Evolutionary conservation across 2,888 invertebrate genomes (phyloP), one percentile per base, ranked within the genome.

Genomic region (Macrosoma leucophasiata): DNA sequence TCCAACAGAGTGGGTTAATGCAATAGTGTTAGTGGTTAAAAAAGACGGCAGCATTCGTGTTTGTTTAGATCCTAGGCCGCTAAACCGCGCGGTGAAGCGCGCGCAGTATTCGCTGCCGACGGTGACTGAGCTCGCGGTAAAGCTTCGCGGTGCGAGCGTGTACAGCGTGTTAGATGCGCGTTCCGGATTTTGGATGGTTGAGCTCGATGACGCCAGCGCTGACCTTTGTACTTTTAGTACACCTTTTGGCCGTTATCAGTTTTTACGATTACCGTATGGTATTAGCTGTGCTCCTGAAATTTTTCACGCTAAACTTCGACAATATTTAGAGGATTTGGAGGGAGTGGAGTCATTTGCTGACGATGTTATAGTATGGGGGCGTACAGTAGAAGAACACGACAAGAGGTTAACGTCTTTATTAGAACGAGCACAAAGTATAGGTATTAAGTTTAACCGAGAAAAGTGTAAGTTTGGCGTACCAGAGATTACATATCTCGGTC

Each of bases 11-110:
- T 48, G 54, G 46, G 46, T 45, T 1, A 48, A 50, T 25, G 40
- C 48, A 9, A 44, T 52, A 6, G 50, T 53, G 3, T 9, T 53
- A 6, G 47, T 38, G 1, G 47, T 46, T 3, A 50, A 46, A 32
- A 46, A 46, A 19, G 23, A 41, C 8, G 39, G 41, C 19, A 33
- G 33, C 18, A 36, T 40, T 13, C 33, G 43, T 6, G 33, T 47
- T 6, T 50, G 47, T 20, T 31, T 48, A 13, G 41, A 48, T 14
- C 50, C 47, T 27, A 41, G 42, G 4, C 39, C 38, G 6, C 17
- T 47, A 4, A 46, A 45, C 29, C 31, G 31, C 2, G 44, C 39
- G 5, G 33, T 45, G 29, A 39, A 41, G 4, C 48, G 45, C 23
- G 40, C 44, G 3, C 45, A 43, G 21, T 48, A 30, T 22, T 17